Evolutionary conservation across 2,888 invertebrate species (phyloP).

Genomic region (Urechis unicinctus): DNA sequence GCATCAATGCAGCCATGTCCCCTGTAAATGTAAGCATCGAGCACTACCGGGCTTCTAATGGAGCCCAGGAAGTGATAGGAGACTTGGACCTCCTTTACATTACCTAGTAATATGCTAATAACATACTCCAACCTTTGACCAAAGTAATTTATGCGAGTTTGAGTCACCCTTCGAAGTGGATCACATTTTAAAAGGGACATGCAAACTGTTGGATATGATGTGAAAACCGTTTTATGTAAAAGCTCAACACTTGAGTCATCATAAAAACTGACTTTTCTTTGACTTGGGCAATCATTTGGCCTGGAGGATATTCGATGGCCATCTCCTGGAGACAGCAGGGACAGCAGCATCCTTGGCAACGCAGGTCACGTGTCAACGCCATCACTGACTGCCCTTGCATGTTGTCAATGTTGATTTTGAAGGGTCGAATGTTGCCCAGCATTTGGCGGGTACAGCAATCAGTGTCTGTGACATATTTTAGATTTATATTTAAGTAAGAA

Average conservation of each 20-base stretch:
- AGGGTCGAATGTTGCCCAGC: constrained; percentile 74
- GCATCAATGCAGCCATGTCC: too few relatives aligned
- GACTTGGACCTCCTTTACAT: too few relatives aligned
- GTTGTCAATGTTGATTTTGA: constrained; percentile 81
- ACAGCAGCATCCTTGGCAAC: constrained; percentile 63
- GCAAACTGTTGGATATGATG: background rate
- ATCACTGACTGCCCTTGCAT: constrained; percentile 74
- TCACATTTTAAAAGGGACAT: background rate
- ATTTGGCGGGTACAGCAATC: constrained; percentile 78
- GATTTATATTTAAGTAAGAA: too few relatives aligned
- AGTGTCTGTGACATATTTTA: constrained; percentile 56
- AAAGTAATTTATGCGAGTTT: too few relatives aligned
- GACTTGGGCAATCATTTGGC: constrained; percentile 30
- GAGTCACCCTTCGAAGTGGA: too few relatives aligned
- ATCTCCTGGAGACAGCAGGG: constrained; percentile 43
- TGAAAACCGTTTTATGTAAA: background rate
- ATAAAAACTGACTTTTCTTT: constrained; percentile 31
- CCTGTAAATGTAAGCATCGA: too few relatives aligned
- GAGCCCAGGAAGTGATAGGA: too few relatives aligned
- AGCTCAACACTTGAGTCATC: background rate
- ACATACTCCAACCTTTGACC: too few relatives aligned
- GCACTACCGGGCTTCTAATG: too few relatives aligned
- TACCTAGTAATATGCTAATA: too few relatives aligned
- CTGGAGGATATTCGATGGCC: constrained; percentile 38
- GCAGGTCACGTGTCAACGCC: constrained; percentile 72